Evolutionary conservation across 2,113 vertebrate species (phyloP).

Genomic region (Pelvicachromis taeniatus): DNA sequence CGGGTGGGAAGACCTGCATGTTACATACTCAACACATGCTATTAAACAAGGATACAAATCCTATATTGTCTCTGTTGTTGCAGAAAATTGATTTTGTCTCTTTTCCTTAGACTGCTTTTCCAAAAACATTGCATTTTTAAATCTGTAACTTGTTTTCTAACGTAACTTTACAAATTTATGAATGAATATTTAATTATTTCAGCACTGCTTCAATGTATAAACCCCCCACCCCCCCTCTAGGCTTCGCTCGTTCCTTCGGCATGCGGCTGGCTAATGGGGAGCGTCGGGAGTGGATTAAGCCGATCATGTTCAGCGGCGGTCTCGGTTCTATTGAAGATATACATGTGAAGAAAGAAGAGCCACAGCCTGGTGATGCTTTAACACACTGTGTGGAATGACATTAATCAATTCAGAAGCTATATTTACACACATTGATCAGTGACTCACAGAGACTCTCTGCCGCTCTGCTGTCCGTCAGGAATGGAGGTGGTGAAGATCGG

Average conservation of each 20-base stretch:
- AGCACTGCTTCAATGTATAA: not conserved
- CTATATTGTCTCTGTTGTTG: not conserved
- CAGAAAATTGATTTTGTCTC: not conserved
- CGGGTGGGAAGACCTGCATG: conserved; percentile 60
- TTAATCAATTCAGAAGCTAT: not conserved
- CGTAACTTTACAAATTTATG: not conserved
- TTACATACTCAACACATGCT: not conserved
- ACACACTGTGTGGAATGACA: not conserved
- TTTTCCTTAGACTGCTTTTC: not conserved
- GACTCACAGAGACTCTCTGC: not conserved
- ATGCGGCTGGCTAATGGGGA: conserved; percentile 76
- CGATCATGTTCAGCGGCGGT: conserved; percentile 93
- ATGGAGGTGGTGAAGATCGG: conserved; percentile 92
- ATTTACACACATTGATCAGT: not conserved
- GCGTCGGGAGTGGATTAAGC: conserved; percentile 92
- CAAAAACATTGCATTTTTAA: not conserved
- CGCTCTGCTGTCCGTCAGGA: conserved; percentile 59
- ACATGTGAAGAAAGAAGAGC: conserved; percentile 79
- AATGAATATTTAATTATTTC: not conserved
- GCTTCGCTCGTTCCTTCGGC: conserved; percentile 89
- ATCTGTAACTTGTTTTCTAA: not conserved
- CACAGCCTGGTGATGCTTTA: conserved; percentile 72
- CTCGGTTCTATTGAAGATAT: conserved; percentile 83
- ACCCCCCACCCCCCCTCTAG: conserved; percentile 42
- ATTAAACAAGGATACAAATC: not conserved